Evolutionary conservation across 2,113 vertebrate genomes (phyloP), one percentile per base, ranked within the genome.

Genomic region (Carlito syrichta): DNA sequence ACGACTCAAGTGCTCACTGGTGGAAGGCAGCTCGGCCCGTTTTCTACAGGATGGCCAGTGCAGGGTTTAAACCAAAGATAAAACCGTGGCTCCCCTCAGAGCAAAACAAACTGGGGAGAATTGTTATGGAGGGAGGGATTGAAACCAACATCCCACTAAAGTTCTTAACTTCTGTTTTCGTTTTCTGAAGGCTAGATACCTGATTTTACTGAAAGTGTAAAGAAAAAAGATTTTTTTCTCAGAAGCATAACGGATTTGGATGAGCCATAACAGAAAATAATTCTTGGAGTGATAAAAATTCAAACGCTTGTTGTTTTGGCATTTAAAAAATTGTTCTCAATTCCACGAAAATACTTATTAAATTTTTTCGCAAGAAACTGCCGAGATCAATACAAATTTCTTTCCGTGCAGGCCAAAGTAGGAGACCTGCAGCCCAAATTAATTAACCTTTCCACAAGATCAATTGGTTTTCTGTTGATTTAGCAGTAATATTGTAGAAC

Each of bases 391-490:
- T 96, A 96, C 68, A 97, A 98, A 98, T 96, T 96, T 69, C 82
- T 96, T 92, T 96, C 85, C 71, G 54, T 92, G 87, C 40, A 52
- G 82, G 85, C 45, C 25, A 76, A 98, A 98, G 96, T 89, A 98
- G 97, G 93, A 96, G 0, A 97, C 96, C 97, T 97, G 90, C 86
- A 90, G 43, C 91, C 96, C 90, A 93, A 98, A 98, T 89, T 97
- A 98, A 97, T 19, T 76, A 96, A 98, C 74, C 68, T 93, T 97
- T 96, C 92, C 69, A 85, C 77, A 86, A 92, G 73, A 98, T 97
- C 96, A 97, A 92, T 97, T 94, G 94, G 73, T 89, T 95, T 48
- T 13, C 23, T 88, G 98, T 98, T 96, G 96, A 96, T 97, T 98
- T 97, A 96, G 97, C 95, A 96, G 93, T 71, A 92, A 97, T 97